Percentiles rank a stretch among this genome's conserved stretches.
Evolutionary conservation across 2,888 invertebrate species (phyloP).

Genomic region (Coleophora flavipennella): DNA sequence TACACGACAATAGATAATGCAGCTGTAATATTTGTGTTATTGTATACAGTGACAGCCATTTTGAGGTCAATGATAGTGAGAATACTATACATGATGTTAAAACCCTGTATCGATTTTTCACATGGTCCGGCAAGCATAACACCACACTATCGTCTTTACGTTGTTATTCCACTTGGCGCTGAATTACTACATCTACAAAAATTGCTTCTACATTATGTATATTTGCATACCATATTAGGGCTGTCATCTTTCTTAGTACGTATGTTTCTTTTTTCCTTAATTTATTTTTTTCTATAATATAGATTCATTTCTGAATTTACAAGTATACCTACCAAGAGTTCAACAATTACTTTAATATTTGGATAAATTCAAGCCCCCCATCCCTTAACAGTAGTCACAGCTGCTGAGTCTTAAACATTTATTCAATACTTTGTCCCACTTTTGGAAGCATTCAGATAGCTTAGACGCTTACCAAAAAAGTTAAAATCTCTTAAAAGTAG

Average conservation of each 20-base stretch:
- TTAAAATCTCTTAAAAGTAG: too few relatives aligned
- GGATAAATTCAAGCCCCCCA: too few relatives aligned
- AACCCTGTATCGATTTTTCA: constrained; percentile 27
- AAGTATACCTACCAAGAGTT: too few relatives aligned
- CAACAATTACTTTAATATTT: too few relatives aligned
- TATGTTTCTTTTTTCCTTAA: constrained; percentile 5
- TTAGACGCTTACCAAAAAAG: too few relatives aligned
- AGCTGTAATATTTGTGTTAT: constrained; percentile 34
- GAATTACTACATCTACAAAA: constrained; percentile 39
- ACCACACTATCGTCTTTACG: constrained; percentile 38
- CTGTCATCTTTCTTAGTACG: constrained; percentile 33
- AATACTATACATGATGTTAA: constrained; percentile 28
- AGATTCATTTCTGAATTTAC: too few relatives aligned
- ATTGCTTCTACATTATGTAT: constrained; percentile 37
- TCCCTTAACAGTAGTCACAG: too few relatives aligned
- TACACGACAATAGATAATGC: constrained; percentile 48
- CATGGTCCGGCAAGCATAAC: constrained; percentile 12
- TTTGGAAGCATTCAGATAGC: too few relatives aligned
- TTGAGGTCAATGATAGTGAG: constrained; percentile 38
- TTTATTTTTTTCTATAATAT: too few relatives aligned
- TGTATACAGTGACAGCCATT: constrained; percentile 31
- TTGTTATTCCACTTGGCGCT: constrained; percentile 37
- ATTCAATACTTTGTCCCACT: too few relatives aligned
- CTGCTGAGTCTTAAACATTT: too few relatives aligned
- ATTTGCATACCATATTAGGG: constrained; percentile 29